phyloP scores from a whole-genome alignment of 2,888 invertebrate genomes.

The Pandemis heparana region DNA sequence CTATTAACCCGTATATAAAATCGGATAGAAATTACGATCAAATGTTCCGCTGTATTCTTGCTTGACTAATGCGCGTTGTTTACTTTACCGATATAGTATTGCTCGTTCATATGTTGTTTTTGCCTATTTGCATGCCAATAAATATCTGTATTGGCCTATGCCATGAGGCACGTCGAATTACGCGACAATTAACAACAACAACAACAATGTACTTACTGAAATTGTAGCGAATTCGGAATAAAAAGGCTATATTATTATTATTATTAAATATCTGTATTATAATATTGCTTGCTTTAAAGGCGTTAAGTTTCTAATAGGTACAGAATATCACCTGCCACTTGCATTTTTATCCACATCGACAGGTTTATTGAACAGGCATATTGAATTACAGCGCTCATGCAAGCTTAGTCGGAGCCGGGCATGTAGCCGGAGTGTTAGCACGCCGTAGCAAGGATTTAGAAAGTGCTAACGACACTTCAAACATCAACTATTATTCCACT shows the following conservation, averaged over 20 bases:
- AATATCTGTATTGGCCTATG: no score
- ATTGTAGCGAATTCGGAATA: no score
- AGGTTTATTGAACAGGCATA: constrained; percentile 12
- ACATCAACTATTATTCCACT: constrained; percentile 67
- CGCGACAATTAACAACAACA: no score
- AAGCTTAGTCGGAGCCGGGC: constrained; percentile 14
- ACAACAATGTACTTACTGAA: no score
- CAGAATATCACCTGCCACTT: not conserved
- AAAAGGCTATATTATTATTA: no score
- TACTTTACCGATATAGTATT: not conserved
- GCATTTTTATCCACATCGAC: not conserved
- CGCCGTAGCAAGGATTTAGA: constrained; percentile 63
- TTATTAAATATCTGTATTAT: not conserved
- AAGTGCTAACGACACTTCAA: constrained; percentile 77
- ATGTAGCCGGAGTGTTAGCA: constrained; percentile 25
- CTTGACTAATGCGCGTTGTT: not conserved
- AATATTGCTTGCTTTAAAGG: not conserved
- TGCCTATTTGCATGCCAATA: not conserved
- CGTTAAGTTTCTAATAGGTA: not conserved
- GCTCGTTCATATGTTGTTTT: not conserved
- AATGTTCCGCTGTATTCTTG: constrained; percentile 1
- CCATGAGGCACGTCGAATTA: no score
- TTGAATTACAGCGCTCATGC: constrained; percentile 27
- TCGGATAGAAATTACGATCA: constrained; percentile 42
- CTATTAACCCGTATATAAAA: constrained; percentile 24